phyloP scores from a whole-genome alignment of 2,113 vertebrate species.

The Chiloscyllium plagiosum region DNA sequence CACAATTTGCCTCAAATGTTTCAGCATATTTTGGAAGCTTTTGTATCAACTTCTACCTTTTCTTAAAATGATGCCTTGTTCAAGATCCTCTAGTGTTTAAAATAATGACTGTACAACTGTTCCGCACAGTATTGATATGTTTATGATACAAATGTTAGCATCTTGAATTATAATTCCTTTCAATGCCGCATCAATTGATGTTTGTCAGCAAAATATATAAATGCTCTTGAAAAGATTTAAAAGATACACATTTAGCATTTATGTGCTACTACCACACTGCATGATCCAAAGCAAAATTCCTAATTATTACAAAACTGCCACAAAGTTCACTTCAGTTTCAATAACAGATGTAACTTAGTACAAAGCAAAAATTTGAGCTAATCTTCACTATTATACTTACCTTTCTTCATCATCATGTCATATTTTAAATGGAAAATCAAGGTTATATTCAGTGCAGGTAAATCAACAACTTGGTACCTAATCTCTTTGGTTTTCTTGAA shows the following conservation, averaged over 20 bases:
- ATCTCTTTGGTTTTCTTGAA: conserved; percentile 99
- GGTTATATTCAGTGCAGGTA: not conserved
- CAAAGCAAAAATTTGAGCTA: not conserved
- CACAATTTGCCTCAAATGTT: not conserved
- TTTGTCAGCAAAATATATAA: not conserved
- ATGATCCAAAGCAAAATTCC: not conserved
- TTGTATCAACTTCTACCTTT: not conserved
- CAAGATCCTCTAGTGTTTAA: not conserved
- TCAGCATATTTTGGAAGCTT: not conserved
- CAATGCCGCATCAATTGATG: not conserved
- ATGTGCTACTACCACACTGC: not conserved
- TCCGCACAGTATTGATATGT: not conserved
- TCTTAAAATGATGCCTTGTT: not conserved
- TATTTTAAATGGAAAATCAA: not conserved
- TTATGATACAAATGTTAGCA: not conserved
- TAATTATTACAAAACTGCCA: not conserved
- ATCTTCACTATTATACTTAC: not conserved
- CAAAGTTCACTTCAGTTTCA: not conserved
- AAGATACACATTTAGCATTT: not conserved
- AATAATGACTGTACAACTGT: not conserved
- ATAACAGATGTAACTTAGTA: not conserved
- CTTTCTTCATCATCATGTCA: not conserved
- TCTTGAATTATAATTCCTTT: not conserved
- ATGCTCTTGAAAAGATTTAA: not conserved
- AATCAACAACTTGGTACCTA: conserved; percentile 57